Conservation (phyloP, 2,888 invertebrate genomes). For the Torymus tubicola region DNA sequence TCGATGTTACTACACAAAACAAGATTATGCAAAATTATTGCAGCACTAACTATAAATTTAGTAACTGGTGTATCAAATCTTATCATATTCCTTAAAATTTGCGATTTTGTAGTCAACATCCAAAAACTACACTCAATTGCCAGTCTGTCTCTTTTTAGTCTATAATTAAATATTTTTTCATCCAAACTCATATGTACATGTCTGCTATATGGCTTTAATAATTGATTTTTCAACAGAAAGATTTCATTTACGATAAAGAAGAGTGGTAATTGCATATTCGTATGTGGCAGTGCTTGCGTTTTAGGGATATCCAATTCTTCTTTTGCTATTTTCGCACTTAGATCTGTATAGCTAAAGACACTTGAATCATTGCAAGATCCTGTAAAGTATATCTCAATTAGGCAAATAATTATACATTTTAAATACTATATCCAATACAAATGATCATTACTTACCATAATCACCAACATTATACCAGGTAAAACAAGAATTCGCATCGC, state of each 20-base stretch:
- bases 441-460: slow-evolving; percentile 2
- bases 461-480: slow-evolving; percentile 18
- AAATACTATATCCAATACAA: background rate
- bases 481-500: background rate
- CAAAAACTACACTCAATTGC: slow-evolving; percentile 3
- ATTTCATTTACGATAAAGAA: background rate
- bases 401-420: slow-evolving; percentile 1
- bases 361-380: slow-evolving; percentile 4
- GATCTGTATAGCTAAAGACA: background rate
- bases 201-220: background rate
- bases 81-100: background rate
- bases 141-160: background rate
- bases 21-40: slow-evolving; percentile 1
- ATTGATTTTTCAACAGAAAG: background rate
- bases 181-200: background rate
- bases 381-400: background rate
- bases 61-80: background rate
- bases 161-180: slow-evolving; percentile 1
- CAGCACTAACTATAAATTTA: background rate
- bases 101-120: background rate
- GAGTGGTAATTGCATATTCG: background rate
- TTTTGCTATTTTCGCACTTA: background rate
- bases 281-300: background rate
- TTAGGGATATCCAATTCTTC: background rate
- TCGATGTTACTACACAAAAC: background rate